These are phyloP conservation scores for Chrysotoxum bicinctum DNA, from an alignment of 2,888 invertebrate genomes.

Conservation along the genomic window DNA sequence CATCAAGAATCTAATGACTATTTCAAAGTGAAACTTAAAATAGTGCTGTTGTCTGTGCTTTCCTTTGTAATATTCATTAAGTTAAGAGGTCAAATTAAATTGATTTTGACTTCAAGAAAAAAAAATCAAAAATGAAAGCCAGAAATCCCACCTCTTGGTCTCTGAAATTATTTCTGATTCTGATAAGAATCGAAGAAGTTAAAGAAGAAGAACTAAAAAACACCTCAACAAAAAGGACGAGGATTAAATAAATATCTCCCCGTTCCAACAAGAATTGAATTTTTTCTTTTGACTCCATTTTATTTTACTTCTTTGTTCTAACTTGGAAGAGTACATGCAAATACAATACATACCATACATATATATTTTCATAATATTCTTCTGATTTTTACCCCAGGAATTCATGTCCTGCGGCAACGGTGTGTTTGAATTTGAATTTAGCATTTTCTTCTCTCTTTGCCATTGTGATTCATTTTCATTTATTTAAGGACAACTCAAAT, in stretches of 20 bases:
- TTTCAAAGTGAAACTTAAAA: not conserved
- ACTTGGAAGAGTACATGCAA: no score
- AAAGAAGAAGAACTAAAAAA: not conserved
- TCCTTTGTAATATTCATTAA: conserved; percentile 54
- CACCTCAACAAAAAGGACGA: conserved; percentile 34
- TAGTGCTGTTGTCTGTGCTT: conserved; percentile 3
- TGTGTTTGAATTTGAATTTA: conserved; percentile 55
- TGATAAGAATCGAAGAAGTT: conserved; percentile 28
- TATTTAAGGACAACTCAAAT: conserved; percentile 61
- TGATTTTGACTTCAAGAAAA: conserved; percentile 36
- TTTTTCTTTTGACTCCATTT: conserved; percentile 2
- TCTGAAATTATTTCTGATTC: conserved; percentile 37
- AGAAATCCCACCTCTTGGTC: conserved; percentile 13
- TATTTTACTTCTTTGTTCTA: not conserved
- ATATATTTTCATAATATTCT: not conserved
- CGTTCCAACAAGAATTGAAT: not conserved
- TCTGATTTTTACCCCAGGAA: conserved; percentile 18
- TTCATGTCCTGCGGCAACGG: conserved; percentile 45
- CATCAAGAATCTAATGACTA: not conserved
- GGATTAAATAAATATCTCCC: conserved; percentile 40
- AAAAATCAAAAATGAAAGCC: not conserved
- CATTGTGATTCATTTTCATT: conserved; percentile 66
- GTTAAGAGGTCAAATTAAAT: conserved; percentile 66
- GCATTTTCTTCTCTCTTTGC: conserved; percentile 7
- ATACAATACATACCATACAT: no score